Evolutionary conservation across 2,888 invertebrate species (phyloP).

Genomic region (Coecobrya sp.): DNA sequence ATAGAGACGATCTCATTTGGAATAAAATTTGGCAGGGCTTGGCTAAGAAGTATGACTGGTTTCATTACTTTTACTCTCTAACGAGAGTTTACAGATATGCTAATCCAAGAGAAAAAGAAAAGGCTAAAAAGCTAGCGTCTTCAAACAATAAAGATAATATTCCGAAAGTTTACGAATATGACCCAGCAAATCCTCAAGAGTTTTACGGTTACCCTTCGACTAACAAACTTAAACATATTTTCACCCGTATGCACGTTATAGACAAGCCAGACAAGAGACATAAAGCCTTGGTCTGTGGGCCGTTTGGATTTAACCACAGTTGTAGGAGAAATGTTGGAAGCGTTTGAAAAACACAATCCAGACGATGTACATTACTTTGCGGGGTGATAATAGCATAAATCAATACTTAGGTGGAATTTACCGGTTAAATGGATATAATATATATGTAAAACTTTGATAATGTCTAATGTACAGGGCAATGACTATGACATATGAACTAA

Average conservation of each 20-base stretch:
- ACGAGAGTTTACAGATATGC: constrained; percentile 51
- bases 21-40: constrained; percentile 12
- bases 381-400: no score
- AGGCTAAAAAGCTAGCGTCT: neutral
- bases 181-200: constrained; percentile 26
- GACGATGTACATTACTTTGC: constrained; percentile 14
- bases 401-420: no score
- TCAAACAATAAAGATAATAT: neutral
- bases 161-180: constrained; percentile 14
- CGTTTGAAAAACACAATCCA: constrained; percentile 22
- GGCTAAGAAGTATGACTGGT: constrained; percentile 39
- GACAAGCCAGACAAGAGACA: neutral
- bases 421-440: no score
- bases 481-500: no score
- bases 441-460: no score
- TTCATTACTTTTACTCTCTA: constrained; percentile 45
- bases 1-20: constrained; percentile 62
- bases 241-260: neutral
- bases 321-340: constrained; percentile 27
- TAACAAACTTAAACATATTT: constrained; percentile 13
- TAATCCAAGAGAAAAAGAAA: neutral
- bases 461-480: no score
- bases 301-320: constrained; percentile 60
- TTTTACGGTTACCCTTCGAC: constrained; percentile 53
- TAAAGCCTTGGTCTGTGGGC: constrained; percentile 64